These are phyloP conservation scores for Mohoua ochrocephala DNA, from an alignment of 2,113 vertebrate species.

Conservation along the genomic window DNA sequence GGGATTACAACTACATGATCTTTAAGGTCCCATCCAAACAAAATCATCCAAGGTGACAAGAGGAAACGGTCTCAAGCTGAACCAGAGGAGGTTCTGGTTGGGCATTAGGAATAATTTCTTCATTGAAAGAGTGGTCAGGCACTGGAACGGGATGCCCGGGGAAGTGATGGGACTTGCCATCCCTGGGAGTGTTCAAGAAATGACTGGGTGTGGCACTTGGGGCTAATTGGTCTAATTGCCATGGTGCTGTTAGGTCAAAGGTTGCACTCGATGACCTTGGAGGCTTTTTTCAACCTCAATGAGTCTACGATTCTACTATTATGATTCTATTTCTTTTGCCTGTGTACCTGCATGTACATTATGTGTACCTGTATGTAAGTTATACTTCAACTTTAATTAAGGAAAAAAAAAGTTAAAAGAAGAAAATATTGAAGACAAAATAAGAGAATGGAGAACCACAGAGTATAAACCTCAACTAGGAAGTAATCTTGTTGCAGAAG, in stretches of 20 bases:
- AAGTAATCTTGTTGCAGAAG: neutral
- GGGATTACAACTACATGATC: no score
- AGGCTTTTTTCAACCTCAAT: neutral
- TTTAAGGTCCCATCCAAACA: neutral
- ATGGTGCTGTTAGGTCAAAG: neutral
- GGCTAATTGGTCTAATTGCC: neutral
- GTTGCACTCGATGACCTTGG: rapidly evolving
- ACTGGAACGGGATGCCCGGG: neutral
- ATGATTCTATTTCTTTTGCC: neutral
- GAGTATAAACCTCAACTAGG: neutral
- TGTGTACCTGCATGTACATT: rapidly evolving
- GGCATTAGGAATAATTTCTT: neutral
- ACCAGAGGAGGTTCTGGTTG: no score
- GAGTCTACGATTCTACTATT: neutral
- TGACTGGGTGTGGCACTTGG: no score
- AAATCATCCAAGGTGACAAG: neutral
- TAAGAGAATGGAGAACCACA: neutral
- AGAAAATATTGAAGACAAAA: neutral
- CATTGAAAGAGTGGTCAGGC: neutral
- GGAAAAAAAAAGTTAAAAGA: neutral
- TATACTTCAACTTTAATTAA: neutral
- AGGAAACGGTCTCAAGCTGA: neutral
- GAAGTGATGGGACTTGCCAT: neutral
- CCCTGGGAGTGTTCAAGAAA: neutral
- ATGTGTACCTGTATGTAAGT: neutral